phyloP scores from a whole-genome alignment of 2,888 invertebrate species.

The Sylvicola cinctus region DNA sequence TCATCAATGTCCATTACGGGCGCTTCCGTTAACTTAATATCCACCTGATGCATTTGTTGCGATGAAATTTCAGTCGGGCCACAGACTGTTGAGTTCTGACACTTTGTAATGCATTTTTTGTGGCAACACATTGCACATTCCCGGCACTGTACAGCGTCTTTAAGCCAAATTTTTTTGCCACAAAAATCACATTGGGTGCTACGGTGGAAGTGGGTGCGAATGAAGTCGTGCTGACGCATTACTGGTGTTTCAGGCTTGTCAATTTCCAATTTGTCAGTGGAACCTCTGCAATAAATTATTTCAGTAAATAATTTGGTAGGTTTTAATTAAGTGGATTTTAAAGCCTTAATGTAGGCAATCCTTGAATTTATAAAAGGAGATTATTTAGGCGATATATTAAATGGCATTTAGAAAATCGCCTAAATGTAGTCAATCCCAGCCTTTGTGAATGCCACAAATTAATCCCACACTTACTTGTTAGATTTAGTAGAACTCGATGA shows the following conservation, averaged over 20 bases:
- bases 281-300: conserved; percentile 8
- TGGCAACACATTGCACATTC: conserved; percentile 83
- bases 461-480: conserved; percentile 3
- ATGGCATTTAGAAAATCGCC: too few relatives aligned
- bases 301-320: neutral
- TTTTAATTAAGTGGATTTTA: neutral
- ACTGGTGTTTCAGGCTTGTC: conserved; percentile 6
- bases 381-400: too few relatives aligned
- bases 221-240: conserved; percentile 43
- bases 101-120: conserved; percentile 84
- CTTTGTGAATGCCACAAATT: too few relatives aligned
- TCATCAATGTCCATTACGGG: conserved; percentile 12
- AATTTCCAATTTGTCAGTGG: conserved; percentile 14
- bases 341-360: neutral
- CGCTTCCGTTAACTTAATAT: conserved; percentile 28
- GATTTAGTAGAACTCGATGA: conserved; percentile 14
- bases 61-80: conserved; percentile 19
- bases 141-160: conserved; percentile 82
- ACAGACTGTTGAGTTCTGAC: conserved; percentile 51
- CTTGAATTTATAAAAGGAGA: too few relatives aligned
- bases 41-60: conserved; percentile 9
- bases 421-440: too few relatives aligned
- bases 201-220: conserved; percentile 71
- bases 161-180: conserved; percentile 93
- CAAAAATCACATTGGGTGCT: conserved; percentile 87